These are phyloP conservation scores for Odontothrips loti DNA, from an alignment of 2,888 invertebrate species.

Conservation along the genomic window DNA sequence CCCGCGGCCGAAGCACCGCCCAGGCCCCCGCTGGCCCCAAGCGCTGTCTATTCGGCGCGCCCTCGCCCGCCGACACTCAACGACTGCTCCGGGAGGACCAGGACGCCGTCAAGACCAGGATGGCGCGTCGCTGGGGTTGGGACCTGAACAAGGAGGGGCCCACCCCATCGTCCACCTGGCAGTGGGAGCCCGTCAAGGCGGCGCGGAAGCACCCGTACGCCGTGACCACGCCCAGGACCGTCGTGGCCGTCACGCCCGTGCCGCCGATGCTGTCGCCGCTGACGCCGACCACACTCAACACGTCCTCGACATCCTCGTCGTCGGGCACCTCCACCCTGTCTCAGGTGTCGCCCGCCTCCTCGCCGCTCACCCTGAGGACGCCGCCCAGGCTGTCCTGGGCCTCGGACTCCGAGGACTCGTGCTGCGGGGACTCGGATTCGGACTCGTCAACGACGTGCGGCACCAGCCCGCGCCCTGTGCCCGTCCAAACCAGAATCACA, in stretches of 20 bases:
- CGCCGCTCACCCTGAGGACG: not conserved
- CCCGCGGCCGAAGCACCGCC: not conserved
- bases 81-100: conserved; percentile 58
- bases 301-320: not conserved
- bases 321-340: conserved; percentile 7
- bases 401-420: not conserved
- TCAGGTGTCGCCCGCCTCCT: not conserved
- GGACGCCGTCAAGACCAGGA: conserved; percentile 55
- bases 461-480: not conserved
- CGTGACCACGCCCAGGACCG: not conserved
- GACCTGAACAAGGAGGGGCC: not conserved
- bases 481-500: conserved; percentile 11
- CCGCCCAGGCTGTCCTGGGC: not conserved
- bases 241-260: not conserved
- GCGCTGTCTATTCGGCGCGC: conserved; percentile 57
- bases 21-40: conserved; percentile 6
- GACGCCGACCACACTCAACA: not conserved
- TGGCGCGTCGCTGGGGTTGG: conserved; percentile 56
- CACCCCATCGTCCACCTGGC: not conserved
- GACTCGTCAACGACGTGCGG: not conserved
- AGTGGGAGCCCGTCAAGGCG: not conserved
- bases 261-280: not conserved
- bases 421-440: conserved; percentile 8
- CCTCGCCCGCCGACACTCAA: conserved; percentile 56
- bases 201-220: conserved; percentile 5